phyloP scores from a whole-genome alignment of 2,113 vertebrate genomes.

The Catharus minimus region DNA sequence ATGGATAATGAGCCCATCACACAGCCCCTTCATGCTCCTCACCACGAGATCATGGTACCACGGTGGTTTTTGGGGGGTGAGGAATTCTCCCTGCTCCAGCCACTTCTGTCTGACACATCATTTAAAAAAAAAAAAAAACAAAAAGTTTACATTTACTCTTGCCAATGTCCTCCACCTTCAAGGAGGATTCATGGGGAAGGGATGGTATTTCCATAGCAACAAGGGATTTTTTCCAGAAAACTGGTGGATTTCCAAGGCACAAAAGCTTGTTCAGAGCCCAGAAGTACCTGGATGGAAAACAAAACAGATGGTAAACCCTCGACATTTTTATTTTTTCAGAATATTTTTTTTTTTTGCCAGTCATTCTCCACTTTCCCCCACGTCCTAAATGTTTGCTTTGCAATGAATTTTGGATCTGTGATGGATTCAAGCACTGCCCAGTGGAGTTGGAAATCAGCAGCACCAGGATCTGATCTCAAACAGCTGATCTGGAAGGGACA shows the following conservation, averaged over 20 bases:
- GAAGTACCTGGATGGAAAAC: slow-evolving; percentile 80
- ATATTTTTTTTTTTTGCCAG: slow-evolving; percentile 9
- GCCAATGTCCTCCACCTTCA: slow-evolving; percentile 82
- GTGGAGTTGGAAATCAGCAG: neutral
- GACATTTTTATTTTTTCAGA: neutral
- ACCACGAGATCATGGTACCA: neutral
- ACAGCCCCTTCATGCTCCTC: slow-evolving; percentile 36
- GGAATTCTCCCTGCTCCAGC: slow-evolving; percentile 63
- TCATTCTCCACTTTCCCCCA: slow-evolving; percentile 10
- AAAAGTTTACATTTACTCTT: slow-evolving; percentile 77
- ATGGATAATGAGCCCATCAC: neutral
- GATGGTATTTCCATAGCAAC: slow-evolving; percentile 83
- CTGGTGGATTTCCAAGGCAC: slow-evolving; percentile 80
- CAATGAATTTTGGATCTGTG: neutral
- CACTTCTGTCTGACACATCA: slow-evolving; percentile 64
- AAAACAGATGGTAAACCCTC: slow-evolving; percentile 82
- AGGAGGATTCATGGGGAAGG: slow-evolving; percentile 76
- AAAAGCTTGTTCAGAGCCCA: slow-evolving; percentile 72
- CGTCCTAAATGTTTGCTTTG: slow-evolving; percentile 37
- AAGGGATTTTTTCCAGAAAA: slow-evolving; percentile 71
- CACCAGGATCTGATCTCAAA: neutral
- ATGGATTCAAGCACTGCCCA: neutral
- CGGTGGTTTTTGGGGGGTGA: slow-evolving; percentile 59
- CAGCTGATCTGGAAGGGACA: neutral
- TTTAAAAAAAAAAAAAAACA: neutral